phyloP scores from a whole-genome alignment of 2,113 vertebrate genomes.

The Pseudois nayaur region DNA sequence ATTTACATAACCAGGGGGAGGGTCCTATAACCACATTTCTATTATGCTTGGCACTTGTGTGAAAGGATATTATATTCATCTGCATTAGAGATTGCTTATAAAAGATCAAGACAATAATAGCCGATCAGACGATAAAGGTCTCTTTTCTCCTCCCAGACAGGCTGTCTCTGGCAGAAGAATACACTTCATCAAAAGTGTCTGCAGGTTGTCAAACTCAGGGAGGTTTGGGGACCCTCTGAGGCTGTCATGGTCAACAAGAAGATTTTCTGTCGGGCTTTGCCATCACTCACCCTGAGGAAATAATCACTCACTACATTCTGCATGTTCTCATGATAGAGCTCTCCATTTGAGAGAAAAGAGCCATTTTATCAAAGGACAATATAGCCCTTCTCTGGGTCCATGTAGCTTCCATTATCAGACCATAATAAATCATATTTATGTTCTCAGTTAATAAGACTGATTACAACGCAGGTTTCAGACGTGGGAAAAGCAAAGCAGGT shows the following conservation, averaged over 20 bases:
- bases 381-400: conserved; percentile 90
- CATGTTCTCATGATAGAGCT: conserved; percentile 84
- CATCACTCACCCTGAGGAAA: conserved; percentile 95
- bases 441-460: conserved; percentile 89
- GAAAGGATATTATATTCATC: conserved; percentile 89
- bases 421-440: conserved; percentile 91
- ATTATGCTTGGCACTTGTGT: conserved; percentile 87
- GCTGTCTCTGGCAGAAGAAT: conserved; percentile 90
- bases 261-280: conserved; percentile 89
- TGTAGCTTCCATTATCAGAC: conserved; percentile 90
- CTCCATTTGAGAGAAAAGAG: conserved; percentile 85
- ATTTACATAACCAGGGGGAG: conserved; percentile 85
- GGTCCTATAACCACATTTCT: conserved; percentile 85
- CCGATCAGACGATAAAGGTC: conserved; percentile 87
- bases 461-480: conserved; percentile 83
- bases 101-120: conserved; percentile 91
- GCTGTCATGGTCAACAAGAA: conserved; percentile 93
- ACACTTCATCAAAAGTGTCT: conserved; percentile 93
- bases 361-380: conserved; percentile 90
- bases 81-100: conserved; percentile 89
- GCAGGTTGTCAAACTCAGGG: conserved; percentile 94
- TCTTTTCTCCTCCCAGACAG: conserved; percentile 90
- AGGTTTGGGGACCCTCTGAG: conserved; percentile 85
- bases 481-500: conserved; percentile 84
- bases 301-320: conserved; percentile 88